These are phyloP conservation scores for Ancistrus triradiatus DNA, from an alignment of 2,113 vertebrate genomes.

Conservation along the genomic window DNA sequence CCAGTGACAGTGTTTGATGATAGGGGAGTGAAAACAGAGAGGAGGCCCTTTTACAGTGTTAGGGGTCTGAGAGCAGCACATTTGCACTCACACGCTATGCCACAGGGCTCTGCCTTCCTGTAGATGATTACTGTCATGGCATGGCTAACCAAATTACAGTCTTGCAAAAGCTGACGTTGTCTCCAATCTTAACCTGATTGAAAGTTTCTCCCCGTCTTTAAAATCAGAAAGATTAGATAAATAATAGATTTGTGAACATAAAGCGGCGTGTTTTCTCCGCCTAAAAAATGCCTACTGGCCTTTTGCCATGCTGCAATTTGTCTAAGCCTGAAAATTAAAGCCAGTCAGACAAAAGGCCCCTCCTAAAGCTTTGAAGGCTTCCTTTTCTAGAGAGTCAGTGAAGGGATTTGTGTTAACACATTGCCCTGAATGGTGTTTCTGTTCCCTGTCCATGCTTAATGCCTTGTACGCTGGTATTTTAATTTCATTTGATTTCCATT, in stretches of 20 bases:
- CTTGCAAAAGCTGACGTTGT: slow-evolving; percentile 60
- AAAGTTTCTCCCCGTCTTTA: slow-evolving; percentile 43
- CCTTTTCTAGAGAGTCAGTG: slow-evolving; percentile 20
- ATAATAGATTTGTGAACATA: slow-evolving; percentile 52
- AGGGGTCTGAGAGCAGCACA: slow-evolving; percentile 50
- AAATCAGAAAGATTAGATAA: slow-evolving; percentile 59
- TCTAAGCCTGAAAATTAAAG: slow-evolving; percentile 49
- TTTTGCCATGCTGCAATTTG: slow-evolving; percentile 46
- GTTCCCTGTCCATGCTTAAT: slow-evolving; percentile 33
- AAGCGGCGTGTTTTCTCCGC: slow-evolving; percentile 52
- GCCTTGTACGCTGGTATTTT: slow-evolving; percentile 44
- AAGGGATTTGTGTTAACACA: slow-evolving; percentile 37
- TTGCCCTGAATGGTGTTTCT: slow-evolving; percentile 33
- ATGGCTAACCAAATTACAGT: slow-evolving; percentile 60
- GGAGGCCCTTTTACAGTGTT: slow-evolving; percentile 53
- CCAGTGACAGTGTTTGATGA: slow-evolving; percentile 47
- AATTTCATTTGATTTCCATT: slow-evolving; percentile 54
- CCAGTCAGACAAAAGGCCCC: slow-evolving; percentile 30
- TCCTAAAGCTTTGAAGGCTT: slow-evolving; percentile 34
- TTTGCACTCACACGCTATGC: slow-evolving; percentile 58
- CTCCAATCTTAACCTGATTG: slow-evolving; percentile 51
- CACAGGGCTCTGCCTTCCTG: slow-evolving; percentile 53
- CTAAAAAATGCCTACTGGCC: slow-evolving; percentile 41
- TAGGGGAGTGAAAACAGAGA: slow-evolving; percentile 46
- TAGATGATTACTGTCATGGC: slow-evolving; percentile 60